phyloP scores from a whole-genome alignment of 2,113 vertebrate species.

The Oryctolagus cuniculus region DNA sequence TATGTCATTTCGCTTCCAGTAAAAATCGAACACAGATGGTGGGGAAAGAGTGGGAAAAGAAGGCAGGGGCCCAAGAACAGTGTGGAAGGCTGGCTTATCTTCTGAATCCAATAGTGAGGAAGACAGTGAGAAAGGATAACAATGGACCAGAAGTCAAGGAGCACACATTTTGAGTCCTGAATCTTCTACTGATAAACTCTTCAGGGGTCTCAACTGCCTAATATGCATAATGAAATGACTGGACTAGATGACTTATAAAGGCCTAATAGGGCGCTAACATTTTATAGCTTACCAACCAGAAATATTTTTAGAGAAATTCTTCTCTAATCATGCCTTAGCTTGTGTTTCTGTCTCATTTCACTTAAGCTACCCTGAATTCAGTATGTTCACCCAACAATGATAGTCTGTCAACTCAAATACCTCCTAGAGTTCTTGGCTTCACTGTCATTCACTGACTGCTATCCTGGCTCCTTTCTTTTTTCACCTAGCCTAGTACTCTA shows the following conservation, averaged over 20 bases:
- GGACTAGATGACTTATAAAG: not conserved
- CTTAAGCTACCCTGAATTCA: not conserved
- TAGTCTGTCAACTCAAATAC: not conserved
- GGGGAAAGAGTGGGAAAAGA: not conserved
- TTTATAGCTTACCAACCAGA: slow-evolving; percentile 33
- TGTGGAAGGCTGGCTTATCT: not conserved
- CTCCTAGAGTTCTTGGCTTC: not conserved
- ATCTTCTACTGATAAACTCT: not conserved
- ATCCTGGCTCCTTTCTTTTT: not conserved
- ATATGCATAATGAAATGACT: not conserved
- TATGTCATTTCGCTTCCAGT: slow-evolving; percentile 26
- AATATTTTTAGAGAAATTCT: slow-evolving; percentile 37
- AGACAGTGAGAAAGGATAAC: not conserved
- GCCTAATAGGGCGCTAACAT: not conserved
- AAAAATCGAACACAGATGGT: not conserved
- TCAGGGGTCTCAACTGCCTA: not conserved
- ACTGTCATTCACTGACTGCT: not conserved
- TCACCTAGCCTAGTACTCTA: not conserved
- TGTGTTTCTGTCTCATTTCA: slow-evolving; percentile 34
- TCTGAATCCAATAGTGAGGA: not conserved
- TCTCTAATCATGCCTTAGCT: not conserved
- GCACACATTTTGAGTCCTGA: not conserved
- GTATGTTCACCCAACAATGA: not conserved
- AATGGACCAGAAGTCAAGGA: not conserved
- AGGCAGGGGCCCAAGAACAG: not conserved